Evolutionary conservation across 2,113 vertebrate species (phyloP).

Genomic region (Microtus richardsoni): DNA sequence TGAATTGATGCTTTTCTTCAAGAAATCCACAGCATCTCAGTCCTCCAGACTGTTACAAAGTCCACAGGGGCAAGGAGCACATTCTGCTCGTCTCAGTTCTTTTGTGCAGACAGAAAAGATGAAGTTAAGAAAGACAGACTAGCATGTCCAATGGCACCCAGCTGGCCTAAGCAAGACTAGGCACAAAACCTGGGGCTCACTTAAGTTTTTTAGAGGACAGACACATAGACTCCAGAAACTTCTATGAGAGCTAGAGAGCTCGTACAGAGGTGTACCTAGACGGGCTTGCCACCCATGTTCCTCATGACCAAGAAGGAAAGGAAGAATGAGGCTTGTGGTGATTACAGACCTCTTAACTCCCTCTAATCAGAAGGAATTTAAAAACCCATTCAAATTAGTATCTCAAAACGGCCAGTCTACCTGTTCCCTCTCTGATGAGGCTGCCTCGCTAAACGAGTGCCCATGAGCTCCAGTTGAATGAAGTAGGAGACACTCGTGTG

Average conservation of each 20-base stretch:
- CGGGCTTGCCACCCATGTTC: not conserved
- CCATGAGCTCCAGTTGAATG: too few species aligned
- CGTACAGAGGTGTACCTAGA: not conserved
- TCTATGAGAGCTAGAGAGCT: not conserved
- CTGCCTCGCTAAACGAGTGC: not conserved
- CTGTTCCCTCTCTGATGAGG: not conserved
- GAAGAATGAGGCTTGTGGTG: not conserved
- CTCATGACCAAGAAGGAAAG: not conserved
- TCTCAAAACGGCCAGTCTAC: not conserved
- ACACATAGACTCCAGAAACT: not conserved
- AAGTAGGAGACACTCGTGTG: not conserved
- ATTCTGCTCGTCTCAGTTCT: not conserved
- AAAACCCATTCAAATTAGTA: not conserved
- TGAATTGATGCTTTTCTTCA: conserved; percentile 19
- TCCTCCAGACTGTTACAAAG: not conserved
- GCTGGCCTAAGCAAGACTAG: not conserved
- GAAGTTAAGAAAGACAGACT: conserved; percentile 25
- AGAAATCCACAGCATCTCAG: conserved; percentile 12
- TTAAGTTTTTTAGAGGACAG: not conserved
- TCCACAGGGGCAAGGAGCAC: not conserved
- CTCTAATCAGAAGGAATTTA: not conserved
- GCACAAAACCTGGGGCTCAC: not conserved
- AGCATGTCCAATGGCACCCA: not conserved
- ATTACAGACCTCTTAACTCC: not conserved
- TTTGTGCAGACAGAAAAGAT: not conserved